Conservation (phyloP, 2,113 vertebrate genomes). For the Scytalopus superciliaris region DNA sequence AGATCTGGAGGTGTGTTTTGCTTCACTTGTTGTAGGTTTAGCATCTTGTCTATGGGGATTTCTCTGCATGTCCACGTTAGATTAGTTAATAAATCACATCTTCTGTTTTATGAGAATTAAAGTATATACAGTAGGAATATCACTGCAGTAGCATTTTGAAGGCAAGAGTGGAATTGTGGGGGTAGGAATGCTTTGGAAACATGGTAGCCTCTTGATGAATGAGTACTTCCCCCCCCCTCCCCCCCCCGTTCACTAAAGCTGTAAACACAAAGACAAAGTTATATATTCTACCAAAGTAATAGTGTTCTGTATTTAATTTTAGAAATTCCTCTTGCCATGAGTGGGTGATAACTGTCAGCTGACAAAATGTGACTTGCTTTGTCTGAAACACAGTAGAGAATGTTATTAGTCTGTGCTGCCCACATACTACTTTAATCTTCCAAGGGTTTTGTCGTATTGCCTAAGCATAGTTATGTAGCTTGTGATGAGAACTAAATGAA, state of each 20-base stretch:
- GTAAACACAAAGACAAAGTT: neutral
- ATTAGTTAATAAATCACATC: neutral
- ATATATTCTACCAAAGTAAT: neutral
- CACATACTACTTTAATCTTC: neutral
- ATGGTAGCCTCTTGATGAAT: neutral
- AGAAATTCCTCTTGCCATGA: neutral
- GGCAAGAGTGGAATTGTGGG: neutral
- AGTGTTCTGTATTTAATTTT: neutral
- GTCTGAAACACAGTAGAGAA: neutral
- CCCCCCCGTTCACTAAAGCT: neutral
- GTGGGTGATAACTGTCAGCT: conserved; percentile 10
- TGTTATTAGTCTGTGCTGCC: neutral
- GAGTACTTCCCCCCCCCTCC: neutral
- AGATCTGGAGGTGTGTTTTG: neutral
- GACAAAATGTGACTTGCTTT: neutral
- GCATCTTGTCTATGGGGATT: neutral
- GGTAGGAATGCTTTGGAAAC: neutral
- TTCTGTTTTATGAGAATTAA: neutral
- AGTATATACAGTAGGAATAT: neutral
- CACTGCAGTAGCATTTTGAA: neutral
- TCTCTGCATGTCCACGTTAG: neutral
- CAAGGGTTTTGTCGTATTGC: neutral
- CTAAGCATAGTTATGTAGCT: neutral
- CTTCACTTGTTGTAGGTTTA: neutral
- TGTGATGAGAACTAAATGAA: neutral